Percentiles rank a stretch among this genome's conserved stretches.
These are phyloP conservation scores for Mus caroli DNA, from an alignment of 2,797 vertebrate species.

Conservation along the genomic window DNA sequence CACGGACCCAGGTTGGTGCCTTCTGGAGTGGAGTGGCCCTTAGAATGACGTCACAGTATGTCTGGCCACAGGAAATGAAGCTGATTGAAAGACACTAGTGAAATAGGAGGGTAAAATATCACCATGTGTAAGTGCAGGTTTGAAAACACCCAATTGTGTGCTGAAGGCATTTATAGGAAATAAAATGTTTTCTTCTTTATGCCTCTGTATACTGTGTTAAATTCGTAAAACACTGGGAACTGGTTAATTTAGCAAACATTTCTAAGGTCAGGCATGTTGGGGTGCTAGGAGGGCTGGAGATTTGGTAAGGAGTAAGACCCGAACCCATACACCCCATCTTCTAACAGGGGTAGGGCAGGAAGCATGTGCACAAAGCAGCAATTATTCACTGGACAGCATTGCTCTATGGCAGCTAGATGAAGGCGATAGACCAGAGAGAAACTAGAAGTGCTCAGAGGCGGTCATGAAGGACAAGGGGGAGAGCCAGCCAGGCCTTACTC, in stretches of 20 bases:
- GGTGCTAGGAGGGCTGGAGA: not conserved
- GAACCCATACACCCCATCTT: accelerated
- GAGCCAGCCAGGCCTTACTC: not conserved
- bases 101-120: not conserved
- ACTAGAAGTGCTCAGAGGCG: accelerated
- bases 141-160: not conserved
- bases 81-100: not conserved
- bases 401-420: not conserved
- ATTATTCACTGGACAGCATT: accelerated
- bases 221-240: not conserved
- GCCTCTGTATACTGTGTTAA: not conserved
- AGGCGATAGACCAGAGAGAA: not conserved
- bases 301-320: not conserved
- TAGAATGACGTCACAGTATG: not conserved
- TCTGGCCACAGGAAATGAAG: not conserved
- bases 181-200: slow-evolving; percentile 62
- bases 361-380: accelerated
- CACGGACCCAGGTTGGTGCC: not conserved
- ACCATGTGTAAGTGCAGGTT: not conserved
- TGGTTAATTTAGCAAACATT: not conserved
- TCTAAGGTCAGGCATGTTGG: not conserved
- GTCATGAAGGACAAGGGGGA: not conserved
- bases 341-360: not conserved
- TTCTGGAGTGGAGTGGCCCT: not conserved
- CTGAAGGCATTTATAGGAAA: slow-evolving; percentile 19